Conservation (phyloP, 2,888 invertebrate genomes). For the Chorisops tibialis region DNA sequence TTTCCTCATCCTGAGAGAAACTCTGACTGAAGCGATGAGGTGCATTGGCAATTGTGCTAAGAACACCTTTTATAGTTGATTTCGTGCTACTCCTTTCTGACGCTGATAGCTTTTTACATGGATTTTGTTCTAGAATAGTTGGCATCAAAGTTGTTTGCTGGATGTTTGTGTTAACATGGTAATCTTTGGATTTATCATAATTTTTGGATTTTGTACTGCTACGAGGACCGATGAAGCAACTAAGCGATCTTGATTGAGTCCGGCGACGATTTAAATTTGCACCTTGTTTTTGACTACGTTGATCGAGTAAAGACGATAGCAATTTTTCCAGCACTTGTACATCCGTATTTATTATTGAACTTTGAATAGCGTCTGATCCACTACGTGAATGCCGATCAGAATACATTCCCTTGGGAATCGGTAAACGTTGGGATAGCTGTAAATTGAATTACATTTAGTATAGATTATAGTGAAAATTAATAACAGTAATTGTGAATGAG, state of each 20-base stretch:
- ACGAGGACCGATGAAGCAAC: constrained; percentile 39
- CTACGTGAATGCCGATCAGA: constrained; percentile 37
- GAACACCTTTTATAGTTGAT: constrained; percentile 44
- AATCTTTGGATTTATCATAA: not conserved
- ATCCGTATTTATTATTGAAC: constrained; percentile 56
- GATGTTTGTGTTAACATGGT: constrained; percentile 1
- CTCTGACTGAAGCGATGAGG: constrained; percentile 40
- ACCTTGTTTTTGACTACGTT: constrained; percentile 37
- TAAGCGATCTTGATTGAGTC: constrained; percentile 50
- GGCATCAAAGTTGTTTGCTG: constrained; percentile 45
- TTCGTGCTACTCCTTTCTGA: constrained; percentile 32
- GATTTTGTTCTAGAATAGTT: constrained; percentile 49
- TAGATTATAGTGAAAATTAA: too few relatives aligned
- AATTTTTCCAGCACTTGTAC: constrained; percentile 63
- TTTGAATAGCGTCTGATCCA: constrained; percentile 45
- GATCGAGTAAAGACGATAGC: constrained; percentile 58
- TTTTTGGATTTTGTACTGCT: constrained; percentile 20
- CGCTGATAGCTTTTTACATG: constrained; percentile 23
- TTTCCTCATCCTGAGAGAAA: constrained; percentile 42
- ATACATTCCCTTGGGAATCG: constrained; percentile 37
- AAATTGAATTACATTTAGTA: too few relatives aligned
- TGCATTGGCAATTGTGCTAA: constrained; percentile 44
- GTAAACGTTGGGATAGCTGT: constrained; percentile 47
- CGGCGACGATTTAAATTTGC: constrained; percentile 49
- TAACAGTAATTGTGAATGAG: not conserved